Conservation (phyloP, 2,888 invertebrate species). For the Meiosimyza decipiens region DNA sequence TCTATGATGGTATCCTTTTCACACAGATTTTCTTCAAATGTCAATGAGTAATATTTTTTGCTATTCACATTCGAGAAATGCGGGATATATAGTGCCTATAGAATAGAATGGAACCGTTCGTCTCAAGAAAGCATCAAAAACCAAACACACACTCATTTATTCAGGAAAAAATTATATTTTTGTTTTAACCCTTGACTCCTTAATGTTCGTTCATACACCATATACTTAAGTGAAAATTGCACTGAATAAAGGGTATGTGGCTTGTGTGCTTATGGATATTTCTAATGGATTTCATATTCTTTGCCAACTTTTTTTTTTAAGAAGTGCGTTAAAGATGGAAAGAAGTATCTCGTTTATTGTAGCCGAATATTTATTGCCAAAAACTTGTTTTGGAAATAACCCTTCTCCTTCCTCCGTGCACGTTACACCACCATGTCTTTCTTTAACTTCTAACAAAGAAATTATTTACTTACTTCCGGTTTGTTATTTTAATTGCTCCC, state of each 20-base stretch:
- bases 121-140: too few relatives aligned
- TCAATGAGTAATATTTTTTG: too few relatives aligned
- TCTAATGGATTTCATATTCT: conserved; percentile 25
- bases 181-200: too few relatives aligned
- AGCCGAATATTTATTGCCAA: conserved; percentile 1
- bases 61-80: too few relatives aligned
- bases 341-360: conserved; percentile 15
- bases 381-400: conserved; percentile 1
- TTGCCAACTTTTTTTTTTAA: conserved; percentile 25
- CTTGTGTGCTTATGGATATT: background rate
- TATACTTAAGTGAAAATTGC: background rate
- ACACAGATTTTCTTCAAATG: too few relatives aligned
- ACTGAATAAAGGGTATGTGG: too few relatives aligned
- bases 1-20: too few relatives aligned
- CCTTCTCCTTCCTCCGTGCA: background rate
- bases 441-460: background rate
- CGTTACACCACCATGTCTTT: background rate
- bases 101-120: too few relatives aligned
- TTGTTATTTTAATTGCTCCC: conserved; percentile 61
- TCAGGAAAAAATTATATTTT: too few relatives aligned
- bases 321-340: conserved; percentile 6
- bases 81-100: too few relatives aligned
- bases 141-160: too few relatives aligned
- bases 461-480: conserved; percentile 11
- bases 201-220: background rate